These are phyloP conservation scores for Agriopis marginaria DNA, from an alignment of 2,888 invertebrate species.

Conservation along the genomic window DNA sequence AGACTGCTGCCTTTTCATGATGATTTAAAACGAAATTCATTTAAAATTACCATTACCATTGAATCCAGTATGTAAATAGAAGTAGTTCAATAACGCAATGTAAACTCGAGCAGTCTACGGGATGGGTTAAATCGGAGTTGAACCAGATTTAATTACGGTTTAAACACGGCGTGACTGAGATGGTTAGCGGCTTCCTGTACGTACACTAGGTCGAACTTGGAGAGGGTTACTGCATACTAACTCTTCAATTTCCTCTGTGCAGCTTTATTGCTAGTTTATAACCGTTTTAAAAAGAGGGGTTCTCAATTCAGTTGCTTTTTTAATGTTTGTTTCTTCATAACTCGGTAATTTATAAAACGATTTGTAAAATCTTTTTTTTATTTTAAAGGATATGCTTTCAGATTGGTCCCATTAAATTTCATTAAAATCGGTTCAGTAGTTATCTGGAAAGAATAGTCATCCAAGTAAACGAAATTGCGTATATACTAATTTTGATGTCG, in stretches of 20 bases:
- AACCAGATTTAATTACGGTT: constrained; percentile 75
- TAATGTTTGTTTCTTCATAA: no score
- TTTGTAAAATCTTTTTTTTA: no score
- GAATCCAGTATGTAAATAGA: constrained; percentile 27
- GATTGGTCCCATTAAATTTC: no score
- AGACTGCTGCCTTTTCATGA: constrained; percentile 5
- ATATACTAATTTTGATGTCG: no score
- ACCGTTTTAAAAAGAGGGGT: no score
- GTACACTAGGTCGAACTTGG: constrained; percentile 61
- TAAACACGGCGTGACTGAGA: constrained; percentile 71
- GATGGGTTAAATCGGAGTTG: constrained; percentile 68
- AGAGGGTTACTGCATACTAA: constrained; percentile 14
- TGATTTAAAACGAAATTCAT: constrained; percentile 16
- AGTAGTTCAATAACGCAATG: constrained; percentile 31
- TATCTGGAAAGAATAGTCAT: no score
- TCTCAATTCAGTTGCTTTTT: no score
- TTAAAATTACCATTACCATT: constrained; percentile 18
- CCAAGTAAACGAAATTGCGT: no score
- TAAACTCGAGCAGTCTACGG: constrained; percentile 36
- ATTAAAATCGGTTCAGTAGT: no score
- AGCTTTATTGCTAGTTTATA: not conserved
- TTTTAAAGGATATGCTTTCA: no score
- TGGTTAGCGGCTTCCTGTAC: constrained; percentile 79
- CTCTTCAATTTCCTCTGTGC: not conserved
- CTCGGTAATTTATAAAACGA: no score